These are phyloP conservation scores for Drosophila paucipuncta DNA, from an alignment of 2,888 invertebrate genomes.

Conservation along the genomic window DNA sequence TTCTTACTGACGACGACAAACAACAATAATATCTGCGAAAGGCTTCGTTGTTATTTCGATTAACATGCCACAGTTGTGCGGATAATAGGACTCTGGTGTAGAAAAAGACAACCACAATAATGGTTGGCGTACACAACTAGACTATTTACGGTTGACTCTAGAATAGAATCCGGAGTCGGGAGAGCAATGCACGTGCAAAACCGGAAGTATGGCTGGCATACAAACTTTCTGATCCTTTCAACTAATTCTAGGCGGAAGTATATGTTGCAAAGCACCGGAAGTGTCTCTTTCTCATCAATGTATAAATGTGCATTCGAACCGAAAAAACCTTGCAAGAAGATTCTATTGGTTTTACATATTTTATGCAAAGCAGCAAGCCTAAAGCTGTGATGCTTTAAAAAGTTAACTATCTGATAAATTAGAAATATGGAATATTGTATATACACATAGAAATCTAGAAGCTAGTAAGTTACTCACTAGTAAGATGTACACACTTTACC, in stretches of 20 bases:
- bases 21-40: background rate
- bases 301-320: background rate
- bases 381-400: background rate
- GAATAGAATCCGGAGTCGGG: background rate
- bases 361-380: background rate
- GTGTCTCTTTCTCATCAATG: background rate
- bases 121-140: background rate
- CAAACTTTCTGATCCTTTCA: conserved; percentile 4
- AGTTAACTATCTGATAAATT: background rate
- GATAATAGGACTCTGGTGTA: background rate
- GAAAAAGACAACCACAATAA: background rate
- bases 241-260: background rate
- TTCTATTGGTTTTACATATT: background rate
- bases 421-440: background rate
- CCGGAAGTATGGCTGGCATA: conserved; percentile 2
- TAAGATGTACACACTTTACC: too few relatives aligned
- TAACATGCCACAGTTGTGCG: background rate
- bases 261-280: background rate
- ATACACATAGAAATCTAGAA: background rate
- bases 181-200: background rate
- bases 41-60: background rate
- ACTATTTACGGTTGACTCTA: background rate
- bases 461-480: too few relatives aligned
- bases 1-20: background rate
- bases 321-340: background rate